Conservation (phyloP, 2,888 invertebrate species). For the Eretmocerus hayati region DNA sequence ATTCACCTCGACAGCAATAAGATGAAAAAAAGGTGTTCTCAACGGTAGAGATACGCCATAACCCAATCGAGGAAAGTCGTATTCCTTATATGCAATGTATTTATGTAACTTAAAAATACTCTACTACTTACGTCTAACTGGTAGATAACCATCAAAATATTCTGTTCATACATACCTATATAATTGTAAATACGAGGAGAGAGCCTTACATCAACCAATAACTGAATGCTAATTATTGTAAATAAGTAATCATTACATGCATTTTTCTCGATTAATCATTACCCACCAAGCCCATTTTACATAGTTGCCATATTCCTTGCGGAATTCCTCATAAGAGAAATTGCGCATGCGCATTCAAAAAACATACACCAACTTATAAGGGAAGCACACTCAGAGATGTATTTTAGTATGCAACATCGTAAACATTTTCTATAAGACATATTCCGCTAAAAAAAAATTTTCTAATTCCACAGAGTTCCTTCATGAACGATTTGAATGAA, state of each 20-base stretch:
- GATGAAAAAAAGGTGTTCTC: constrained; percentile 16
- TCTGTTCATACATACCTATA: constrained; percentile 18
- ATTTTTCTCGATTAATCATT: too few relatives aligned
- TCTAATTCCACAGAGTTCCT: too few relatives aligned
- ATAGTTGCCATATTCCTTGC: too few relatives aligned
- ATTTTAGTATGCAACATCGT: not conserved
- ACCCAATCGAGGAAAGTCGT: constrained; percentile 21
- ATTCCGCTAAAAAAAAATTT: too few relatives aligned
- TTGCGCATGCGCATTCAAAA: too few relatives aligned
- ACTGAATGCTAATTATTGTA: constrained; percentile 23
- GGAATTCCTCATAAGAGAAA: too few relatives aligned
- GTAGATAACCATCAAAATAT: constrained; percentile 20
- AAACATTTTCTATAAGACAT: not conserved
- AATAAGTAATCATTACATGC: constrained; percentile 23
- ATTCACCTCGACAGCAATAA: constrained; percentile 22
- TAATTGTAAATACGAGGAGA: constrained; percentile 24
- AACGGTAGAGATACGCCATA: constrained; percentile 17
- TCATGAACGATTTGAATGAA: too few relatives aligned
- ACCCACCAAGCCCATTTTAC: too few relatives aligned
- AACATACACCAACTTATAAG: constrained; percentile 4
- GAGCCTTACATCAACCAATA: constrained; percentile 22
- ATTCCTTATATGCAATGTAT: constrained; percentile 22
- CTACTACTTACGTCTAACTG: constrained; percentile 22
- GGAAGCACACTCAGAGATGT: constrained; percentile 5
- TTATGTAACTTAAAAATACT: constrained; percentile 24